Evolutionary conservation across 2,113 vertebrate species (phyloP), one percentile per base, ranked within the genome.

Genomic region (Brachypodius melanocephalos): DNA sequence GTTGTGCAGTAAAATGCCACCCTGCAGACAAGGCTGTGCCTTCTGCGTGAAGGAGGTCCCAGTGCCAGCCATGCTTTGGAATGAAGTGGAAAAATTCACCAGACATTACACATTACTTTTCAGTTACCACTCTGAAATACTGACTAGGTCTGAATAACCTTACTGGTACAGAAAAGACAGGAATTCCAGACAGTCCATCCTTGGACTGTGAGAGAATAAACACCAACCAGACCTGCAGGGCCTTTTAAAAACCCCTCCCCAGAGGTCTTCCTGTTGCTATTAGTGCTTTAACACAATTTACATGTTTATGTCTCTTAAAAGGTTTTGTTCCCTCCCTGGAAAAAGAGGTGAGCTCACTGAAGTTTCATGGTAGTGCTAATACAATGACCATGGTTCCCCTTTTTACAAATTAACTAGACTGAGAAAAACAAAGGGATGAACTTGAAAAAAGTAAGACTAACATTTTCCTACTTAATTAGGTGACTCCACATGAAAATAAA

Each of bases 1-100:
- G 88, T 32, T 84, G 88, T 59, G 78, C 57, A 63, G 40, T 0
- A 0, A 80, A 91, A 88, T 20, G 61, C 91, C 67, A 93, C 68
- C 72, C 85, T n/a, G 91, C 82, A 94, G 72, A 76, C 75, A 78
- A 26, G 88, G 88, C 88, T 85, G n/a, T 1, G 46, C 82, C 72
- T 94, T 42, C 85, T 55, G 31, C 43, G 3, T 31, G 43, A 67
- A 91, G 67, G 68, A 91, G 76, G 40, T 57, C 87, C 75, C 85
- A 38, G 36, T 40, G 57, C 82, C 92, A 96, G 76, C 88, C 63
- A 10, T 34, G 91, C 10, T 1, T 42, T 38, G 94, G 90, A 86
- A 95, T 51, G 67, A 88, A 93, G 72, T 4, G 7, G 51, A 54
- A 85, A 43, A 79, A 83, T 34, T 66, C 55, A 85, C 24, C 89